Evolutionary conservation across 2,888 invertebrate genomes (phyloP), one percentile per base, ranked within the genome.

Genomic region (Anorthoa munda): DNA sequence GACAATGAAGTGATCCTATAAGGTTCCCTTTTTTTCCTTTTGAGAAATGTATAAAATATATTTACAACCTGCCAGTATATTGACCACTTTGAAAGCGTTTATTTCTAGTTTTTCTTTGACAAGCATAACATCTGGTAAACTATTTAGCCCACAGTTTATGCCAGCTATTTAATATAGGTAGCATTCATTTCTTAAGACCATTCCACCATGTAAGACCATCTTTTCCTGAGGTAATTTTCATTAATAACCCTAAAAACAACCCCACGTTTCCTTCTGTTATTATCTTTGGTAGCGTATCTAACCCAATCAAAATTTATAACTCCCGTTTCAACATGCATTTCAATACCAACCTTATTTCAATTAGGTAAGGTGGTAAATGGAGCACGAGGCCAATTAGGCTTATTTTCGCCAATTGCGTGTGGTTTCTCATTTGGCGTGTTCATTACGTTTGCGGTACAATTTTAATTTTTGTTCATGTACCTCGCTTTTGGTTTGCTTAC

Each of bases 331-430:
- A n/a, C 0, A 18, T 2, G 46, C 18, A 59, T 21, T 18, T 11
- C 0, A 78, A 70, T 68, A 66, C 21, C 13, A 65, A 77, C 82
- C 66, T 64, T 87, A 73, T 61, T 17, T 1, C 13, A 0, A 18
- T 4, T 5, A 0, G 0, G 45, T 77, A 86, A 68, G 60, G 75
- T 69, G 55, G 56, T 12, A 51, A 75, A 50, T 63, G 17, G 50
- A 17, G 55, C 59, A 13, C 2, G 9, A 15, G 53, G 51, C 12
- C 23, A 68, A 70, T 46, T 45, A 79, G 76, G 79, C 72, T 83
- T 76, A 83, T 83, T 87, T 83, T 83, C 75, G 77, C 70, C 72
- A 78, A 84, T 84, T 83, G 87, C 87, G 87, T 82, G 86, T 79
- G 66, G 45, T 55, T 76, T 85, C 85, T 79, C 82, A 82, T 87